phyloP scores from a whole-genome alignment of 2,888 invertebrate species.

The Lissonota sp. region DNA sequence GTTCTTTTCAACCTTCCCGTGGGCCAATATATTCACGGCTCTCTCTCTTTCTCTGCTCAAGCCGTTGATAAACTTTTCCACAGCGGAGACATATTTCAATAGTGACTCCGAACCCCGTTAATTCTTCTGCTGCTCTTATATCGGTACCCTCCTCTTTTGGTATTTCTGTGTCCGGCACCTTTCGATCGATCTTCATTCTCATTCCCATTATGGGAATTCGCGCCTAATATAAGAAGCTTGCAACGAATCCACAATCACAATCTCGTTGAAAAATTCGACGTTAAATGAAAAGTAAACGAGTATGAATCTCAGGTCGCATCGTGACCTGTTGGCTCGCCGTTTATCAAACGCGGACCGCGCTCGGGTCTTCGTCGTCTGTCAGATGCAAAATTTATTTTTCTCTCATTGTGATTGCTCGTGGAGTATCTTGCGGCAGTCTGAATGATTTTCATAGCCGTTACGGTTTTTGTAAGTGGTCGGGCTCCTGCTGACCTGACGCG shows the following conservation, averaged over 20 bases:
- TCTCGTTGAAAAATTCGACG: conserved; percentile 29
- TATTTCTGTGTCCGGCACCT: too few species aligned
- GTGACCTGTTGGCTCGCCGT: conserved; percentile 56
- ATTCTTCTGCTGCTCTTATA: too few species aligned
- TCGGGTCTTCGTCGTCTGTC: conserved; percentile 51
- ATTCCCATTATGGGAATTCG: too few species aligned
- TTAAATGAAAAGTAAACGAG: too few species aligned
- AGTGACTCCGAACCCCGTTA: too few species aligned
- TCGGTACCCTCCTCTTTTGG: too few species aligned
- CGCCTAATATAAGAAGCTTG: conserved; percentile 48
- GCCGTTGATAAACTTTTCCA: too few species aligned
- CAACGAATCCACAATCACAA: conserved; percentile 52
- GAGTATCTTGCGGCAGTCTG: conserved; percentile 53
- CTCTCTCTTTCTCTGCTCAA: too few species aligned
- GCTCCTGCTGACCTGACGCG: conserved; percentile 45
- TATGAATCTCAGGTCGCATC: conserved; percentile 62
- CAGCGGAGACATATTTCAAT: too few species aligned
- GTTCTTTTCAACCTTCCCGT: too few species aligned
- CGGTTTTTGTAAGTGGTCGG: conserved; percentile 33
- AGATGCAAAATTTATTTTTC: conserved; percentile 45
- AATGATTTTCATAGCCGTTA: conserved; percentile 48
- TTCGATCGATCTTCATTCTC: too few species aligned
- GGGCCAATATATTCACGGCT: too few species aligned
- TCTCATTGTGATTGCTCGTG: conserved; percentile 48
- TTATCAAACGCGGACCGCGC: conserved; percentile 56